Evolutionary conservation across 2,888 invertebrate genomes (phyloP), one percentile per base, ranked within the genome.

Genomic region (Trachelus tabidus): DNA sequence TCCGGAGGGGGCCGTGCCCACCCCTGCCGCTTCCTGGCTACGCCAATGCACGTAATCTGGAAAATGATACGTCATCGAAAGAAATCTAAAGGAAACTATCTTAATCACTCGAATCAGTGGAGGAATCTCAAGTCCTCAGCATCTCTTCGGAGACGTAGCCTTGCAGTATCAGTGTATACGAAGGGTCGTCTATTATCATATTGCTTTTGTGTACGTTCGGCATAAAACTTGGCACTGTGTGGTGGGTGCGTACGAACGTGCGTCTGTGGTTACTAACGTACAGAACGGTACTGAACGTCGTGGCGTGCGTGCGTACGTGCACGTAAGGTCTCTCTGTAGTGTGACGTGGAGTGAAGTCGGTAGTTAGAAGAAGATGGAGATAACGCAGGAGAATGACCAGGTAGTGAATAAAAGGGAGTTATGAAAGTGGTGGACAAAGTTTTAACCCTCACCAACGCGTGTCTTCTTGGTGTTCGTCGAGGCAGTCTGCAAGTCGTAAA

Each of bases 401-500:
- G 56, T 56, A 56, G 56, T 56, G 56, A 56, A 56, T 56, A 56
- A 56, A 56, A 56, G 56, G 56, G 23, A 56, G 56, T 23, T 23
- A 56, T 56, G 56, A 56, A 56, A 56, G 56, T 56, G 56, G 56
- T 23, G 56, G 9, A 56, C 56, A 23, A 56, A 56, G 56, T 56
- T 56, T 56, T 23, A 56, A 56, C 56, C 56, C 56, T 56, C 56
- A 56, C 56, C 56, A 56, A 56, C 23, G 9, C 6, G 56, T 56
- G 9, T 56, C 23, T 15, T 56, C 23, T 23, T 56, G 6, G 31
- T 71, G 33, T 71, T 15, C 71, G 71, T 31, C 12, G 71, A 71
- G 31, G 12, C 71, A 71, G 71, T 71, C 71, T 71, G 71, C 71
- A 34, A 71, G 71, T 71, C 71, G 71, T 71, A 71, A 71, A 71